Evolutionary conservation across 2,797 vertebrate species (phyloP), one percentile per base, ranked within the genome.

Genomic region (Mallotus villosus): DNA sequence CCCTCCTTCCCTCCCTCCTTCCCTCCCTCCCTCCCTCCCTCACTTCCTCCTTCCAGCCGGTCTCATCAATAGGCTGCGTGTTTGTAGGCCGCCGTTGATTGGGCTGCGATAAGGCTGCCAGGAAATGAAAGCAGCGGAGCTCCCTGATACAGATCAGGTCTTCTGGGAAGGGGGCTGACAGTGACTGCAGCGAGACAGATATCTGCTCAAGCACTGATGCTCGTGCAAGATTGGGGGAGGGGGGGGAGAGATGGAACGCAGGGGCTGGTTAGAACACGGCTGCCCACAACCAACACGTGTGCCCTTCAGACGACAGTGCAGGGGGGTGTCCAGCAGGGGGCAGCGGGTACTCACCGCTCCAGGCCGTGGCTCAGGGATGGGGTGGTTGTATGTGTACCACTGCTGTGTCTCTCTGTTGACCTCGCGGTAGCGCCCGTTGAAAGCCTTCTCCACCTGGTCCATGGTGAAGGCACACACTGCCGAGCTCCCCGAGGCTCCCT

Each of bases 401-500:
- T 98, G 97, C 86, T 97, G 97, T 0, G 96, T 98, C 82, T 98
- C 97, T 0, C 97, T 91, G 89, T 98, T 98, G 81, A 99, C 95
- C 76, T 97, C 96, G 12, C 95, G 94, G 90, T 97, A 99, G 64
- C 96, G 94, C 46, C 97, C 96, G 0, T 72, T 77, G 60, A 99
- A 99, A 5, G 94, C 95, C 0, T 78, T 92, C 82, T 95, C 94
- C 78, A 99, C 96, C 0, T 96, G 95, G 2, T 70, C 89, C 96
- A 99, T 96, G 64, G 94, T 92, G 87, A 98, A 99, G 70, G 96
- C 92, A 1, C 97, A 99, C 25, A 99, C 91, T 0, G 97, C 97
- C 0, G 97, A 97, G 76, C 95, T 95, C 34, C 95, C 94, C 0
- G 92, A 93, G 7, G 93, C 91, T 1, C 95, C 95, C 61, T 94